These are phyloP conservation scores for Pogona vitticeps DNA, from an alignment of 2,113 vertebrate genomes.

Conservation along the genomic window DNA sequence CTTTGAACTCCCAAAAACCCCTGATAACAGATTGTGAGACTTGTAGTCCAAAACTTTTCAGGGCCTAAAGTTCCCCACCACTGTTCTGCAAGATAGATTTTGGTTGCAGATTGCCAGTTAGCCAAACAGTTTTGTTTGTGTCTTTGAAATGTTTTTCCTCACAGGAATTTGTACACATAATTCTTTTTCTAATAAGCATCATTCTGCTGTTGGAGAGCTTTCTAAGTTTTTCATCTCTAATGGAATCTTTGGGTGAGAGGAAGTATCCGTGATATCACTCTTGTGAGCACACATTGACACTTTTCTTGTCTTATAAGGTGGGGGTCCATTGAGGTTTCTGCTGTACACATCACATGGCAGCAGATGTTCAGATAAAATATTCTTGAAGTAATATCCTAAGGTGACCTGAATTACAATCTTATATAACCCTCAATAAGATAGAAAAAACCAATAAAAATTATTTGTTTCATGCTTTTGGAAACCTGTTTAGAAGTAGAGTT, in stretches of 20 bases:
- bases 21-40: not conserved
- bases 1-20: no score
- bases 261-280: not conserved
- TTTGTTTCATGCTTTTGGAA: not conserved
- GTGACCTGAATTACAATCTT: not conserved
- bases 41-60: not conserved
- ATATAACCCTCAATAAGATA: not conserved
- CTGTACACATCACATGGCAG: not conserved
- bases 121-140: not conserved
- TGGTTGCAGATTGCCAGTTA: not conserved
- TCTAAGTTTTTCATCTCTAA: not conserved
- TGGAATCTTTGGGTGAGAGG: not conserved
- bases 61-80: not conserved
- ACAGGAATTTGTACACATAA: not conserved
- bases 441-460: not conserved
- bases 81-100: not conserved
- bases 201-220: not conserved
- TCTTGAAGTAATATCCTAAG: not conserved
- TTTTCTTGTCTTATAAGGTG: not conserved
- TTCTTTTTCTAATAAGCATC: not conserved
- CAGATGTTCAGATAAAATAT: not conserved
- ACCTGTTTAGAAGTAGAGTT: not conserved
- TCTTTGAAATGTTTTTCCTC: not conserved
- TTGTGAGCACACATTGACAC: not conserved
- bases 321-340: not conserved